These are phyloP conservation scores for Amphiprion ocellaris DNA, from an alignment of 2,113 vertebrate genomes.

Conservation along the genomic window DNA sequence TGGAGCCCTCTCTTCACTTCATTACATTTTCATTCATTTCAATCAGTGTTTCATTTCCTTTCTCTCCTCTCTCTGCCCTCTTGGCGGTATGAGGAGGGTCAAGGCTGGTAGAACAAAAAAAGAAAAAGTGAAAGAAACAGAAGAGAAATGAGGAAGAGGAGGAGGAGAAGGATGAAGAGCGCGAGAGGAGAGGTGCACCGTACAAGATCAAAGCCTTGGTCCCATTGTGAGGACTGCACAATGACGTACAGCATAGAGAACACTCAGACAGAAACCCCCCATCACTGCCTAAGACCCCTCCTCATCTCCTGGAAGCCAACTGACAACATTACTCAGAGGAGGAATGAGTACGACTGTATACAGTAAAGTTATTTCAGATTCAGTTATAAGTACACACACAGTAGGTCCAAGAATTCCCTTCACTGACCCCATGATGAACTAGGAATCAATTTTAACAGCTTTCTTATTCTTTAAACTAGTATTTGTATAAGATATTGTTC, in stretches of 20 bases:
- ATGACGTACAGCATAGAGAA: conserved; percentile 69
- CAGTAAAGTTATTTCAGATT: conserved; percentile 39
- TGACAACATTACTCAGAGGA: conserved; percentile 61
- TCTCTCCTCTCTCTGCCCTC: conserved; percentile 44
- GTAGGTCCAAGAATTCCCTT: neutral
- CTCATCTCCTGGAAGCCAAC: conserved; percentile 46
- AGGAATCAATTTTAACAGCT: neutral
- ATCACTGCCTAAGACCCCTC: conserved; percentile 12
- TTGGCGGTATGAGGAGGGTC: conserved; percentile 61
- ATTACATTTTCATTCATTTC: conserved; percentile 72
- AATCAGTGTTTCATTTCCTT: conserved; percentile 73
- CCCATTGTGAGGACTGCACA: conserved; percentile 81
- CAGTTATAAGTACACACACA: conserved; percentile 12
- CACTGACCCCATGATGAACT: neutral
- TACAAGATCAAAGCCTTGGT: conserved; percentile 80
- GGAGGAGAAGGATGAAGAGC: conserved; percentile 28
- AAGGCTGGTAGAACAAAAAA: conserved; percentile 15
- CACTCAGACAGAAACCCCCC: conserved; percentile 16
- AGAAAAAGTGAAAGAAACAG: conserved; percentile 23
- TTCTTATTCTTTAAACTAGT: too few relatives aligned
- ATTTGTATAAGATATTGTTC: neutral
- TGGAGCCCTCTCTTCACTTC: conserved; percentile 40
- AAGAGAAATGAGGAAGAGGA: conserved; percentile 29
- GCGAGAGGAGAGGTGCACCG: conserved; percentile 53
- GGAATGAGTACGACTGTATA: conserved; percentile 41